Percentiles rank a stretch among this genome's conserved stretches.
Evolutionary conservation across 1,140 invertebrate species (phyloP).

Genomic region (Scylla paramamosain): DNA sequence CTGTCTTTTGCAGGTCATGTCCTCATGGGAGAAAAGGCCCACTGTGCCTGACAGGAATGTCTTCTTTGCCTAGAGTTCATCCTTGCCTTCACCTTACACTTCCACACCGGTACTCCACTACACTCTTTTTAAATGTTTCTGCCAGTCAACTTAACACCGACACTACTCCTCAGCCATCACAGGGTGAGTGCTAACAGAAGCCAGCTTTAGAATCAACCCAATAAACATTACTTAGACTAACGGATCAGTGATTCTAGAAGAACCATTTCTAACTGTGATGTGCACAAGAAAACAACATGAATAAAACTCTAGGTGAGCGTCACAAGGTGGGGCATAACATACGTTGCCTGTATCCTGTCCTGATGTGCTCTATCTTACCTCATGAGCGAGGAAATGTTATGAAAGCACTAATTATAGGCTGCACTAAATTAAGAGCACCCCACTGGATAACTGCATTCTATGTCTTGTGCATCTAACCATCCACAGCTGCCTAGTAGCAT

Average conservation of each 20-base stretch:
- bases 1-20: constrained; percentile 31
- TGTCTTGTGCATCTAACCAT: not conserved
- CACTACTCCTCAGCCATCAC: not conserved
- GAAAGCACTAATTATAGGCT: not conserved
- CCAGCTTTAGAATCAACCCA: not conserved
- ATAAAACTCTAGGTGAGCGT: not conserved
- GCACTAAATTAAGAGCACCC: not conserved
- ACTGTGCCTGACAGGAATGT: not conserved
- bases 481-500: not conserved
- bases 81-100: not conserved
- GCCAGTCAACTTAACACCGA: not conserved
- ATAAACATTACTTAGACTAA: not conserved
- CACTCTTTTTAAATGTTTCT: not conserved
- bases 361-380: not conserved
- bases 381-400: not conserved
- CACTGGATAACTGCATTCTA: not conserved
- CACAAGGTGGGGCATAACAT: not conserved
- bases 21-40: not conserved
- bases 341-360: too few relatives aligned
- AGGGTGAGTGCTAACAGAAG: not conserved
- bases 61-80: not conserved
- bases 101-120: not conserved
- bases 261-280: not conserved
- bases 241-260: not conserved
- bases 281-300: not conserved